Conservation (phyloP, 2,113 vertebrate species). For the Prionailurus viverrinus region DNA sequence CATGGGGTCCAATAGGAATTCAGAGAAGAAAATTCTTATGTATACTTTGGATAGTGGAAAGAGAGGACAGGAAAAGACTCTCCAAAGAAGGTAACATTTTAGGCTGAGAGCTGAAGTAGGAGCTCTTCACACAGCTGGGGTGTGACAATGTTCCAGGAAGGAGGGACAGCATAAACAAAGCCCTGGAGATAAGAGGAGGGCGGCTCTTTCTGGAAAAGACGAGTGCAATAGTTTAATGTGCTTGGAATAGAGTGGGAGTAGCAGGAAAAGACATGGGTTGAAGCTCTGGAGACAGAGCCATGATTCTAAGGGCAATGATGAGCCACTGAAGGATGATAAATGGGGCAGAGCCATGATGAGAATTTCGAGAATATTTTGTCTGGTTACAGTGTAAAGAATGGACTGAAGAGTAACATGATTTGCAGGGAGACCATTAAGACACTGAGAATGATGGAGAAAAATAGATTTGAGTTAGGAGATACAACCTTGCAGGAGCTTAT, state of each 20-base stretch:
- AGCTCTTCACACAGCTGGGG: background rate
- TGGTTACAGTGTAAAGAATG: background rate
- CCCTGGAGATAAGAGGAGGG: background rate
- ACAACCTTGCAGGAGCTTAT: background rate
- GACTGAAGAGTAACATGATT: background rate
- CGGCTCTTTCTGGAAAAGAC: background rate
- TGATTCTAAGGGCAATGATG: background rate
- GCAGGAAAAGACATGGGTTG: background rate
- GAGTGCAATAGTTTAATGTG: background rate
- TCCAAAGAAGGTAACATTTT: background rate
- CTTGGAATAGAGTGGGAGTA: background rate
- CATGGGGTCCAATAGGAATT: background rate
- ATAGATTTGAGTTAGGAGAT: background rate
- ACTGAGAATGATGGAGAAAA: background rate
- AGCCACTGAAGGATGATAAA: background rate
- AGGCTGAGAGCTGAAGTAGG: background rate
- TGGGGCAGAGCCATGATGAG: background rate
- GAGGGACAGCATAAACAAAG: background rate
- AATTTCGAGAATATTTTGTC: background rate
- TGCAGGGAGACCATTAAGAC: background rate
- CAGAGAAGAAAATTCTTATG: background rate
- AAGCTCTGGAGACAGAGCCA: background rate
- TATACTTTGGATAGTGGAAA: background rate
- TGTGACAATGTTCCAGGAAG: background rate
- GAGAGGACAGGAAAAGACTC: background rate